phyloP scores from a whole-genome alignment of 2,113 vertebrate species.

The Hucho hucho region DNA sequence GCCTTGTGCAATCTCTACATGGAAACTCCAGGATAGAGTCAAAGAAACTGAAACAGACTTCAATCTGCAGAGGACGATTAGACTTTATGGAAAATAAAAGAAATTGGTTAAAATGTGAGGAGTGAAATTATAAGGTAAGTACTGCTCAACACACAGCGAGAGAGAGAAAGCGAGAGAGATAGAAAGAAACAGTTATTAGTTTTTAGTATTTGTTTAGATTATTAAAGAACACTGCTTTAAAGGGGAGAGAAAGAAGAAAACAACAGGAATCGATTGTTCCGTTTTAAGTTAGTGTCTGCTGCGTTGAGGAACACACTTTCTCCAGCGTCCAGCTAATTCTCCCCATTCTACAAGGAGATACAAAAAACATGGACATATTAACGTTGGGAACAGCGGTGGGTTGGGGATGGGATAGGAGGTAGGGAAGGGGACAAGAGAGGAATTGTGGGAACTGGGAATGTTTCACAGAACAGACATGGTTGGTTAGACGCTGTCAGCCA shows the following conservation, averaged over 20 bases:
- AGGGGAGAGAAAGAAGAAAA: constrained; percentile 30
- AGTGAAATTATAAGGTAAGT: constrained; percentile 48
- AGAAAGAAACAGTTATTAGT: constrained; percentile 36
- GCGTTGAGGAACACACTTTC: constrained; percentile 66
- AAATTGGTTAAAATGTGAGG: constrained; percentile 49
- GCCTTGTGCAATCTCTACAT: constrained; percentile 14
- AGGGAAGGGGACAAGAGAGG: background rate
- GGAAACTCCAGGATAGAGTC: constrained; percentile 52
- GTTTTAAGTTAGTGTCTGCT: constrained; percentile 65
- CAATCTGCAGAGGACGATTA: constrained; percentile 55
- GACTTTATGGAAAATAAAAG: constrained; percentile 48
- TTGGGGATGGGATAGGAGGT: background rate
- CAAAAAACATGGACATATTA: constrained; percentile 73
- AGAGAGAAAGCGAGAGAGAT: constrained; percentile 3
- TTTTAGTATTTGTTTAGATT: constrained; percentile 25
- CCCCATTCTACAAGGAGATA: constrained; percentile 78
- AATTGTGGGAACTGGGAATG: constrained; percentile 9
- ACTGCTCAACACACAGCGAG: constrained; percentile 35
- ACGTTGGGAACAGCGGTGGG: constrained; percentile 56
- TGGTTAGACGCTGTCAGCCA: constrained; percentile 15
- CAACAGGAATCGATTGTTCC: constrained; percentile 40
- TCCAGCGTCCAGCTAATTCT: constrained; percentile 73
- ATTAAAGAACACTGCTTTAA: constrained; percentile 16
- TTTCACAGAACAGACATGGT: constrained; percentile 16
- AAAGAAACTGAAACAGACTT: constrained; percentile 49